phyloP scores from a whole-genome alignment of 2,797 vertebrate species.

The Lophotriccus pileatus region DNA sequence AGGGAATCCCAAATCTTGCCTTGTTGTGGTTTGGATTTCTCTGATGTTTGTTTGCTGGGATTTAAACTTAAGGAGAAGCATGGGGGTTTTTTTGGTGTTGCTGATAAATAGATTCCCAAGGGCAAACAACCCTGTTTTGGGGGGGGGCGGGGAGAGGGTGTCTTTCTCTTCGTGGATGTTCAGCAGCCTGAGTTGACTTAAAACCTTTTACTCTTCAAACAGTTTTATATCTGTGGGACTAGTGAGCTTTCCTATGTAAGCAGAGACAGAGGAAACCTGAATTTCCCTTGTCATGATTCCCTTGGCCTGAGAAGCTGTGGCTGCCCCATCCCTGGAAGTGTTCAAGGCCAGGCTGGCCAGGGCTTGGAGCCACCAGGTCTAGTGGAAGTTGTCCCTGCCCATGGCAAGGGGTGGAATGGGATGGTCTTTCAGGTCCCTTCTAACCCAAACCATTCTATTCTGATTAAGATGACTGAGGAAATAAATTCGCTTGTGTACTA shows the following conservation, averaged over 20 bases:
- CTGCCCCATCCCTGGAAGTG: background rate
- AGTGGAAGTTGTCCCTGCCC: background rate
- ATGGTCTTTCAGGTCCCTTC: background rate
- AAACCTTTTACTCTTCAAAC: background rate
- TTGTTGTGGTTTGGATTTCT: background rate
- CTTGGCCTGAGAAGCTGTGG: background rate
- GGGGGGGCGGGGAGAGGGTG: too few relatives aligned
- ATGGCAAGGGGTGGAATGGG: background rate
- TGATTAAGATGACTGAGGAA: background rate
- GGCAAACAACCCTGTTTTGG: background rate
- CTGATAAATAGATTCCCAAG: background rate
- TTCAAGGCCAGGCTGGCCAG: fast-evolving
- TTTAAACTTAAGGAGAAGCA: background rate
- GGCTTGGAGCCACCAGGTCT: background rate
- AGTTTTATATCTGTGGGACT: background rate
- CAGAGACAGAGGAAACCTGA: background rate
- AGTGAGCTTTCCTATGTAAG: background rate
- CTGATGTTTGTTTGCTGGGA: background rate
- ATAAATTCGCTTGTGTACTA: background rate
- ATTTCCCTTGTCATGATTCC: background rate
- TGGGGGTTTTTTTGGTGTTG: background rate
- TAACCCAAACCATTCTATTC: background rate
- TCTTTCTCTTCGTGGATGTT: background rate
- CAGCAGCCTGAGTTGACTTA: background rate
- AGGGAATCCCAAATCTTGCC: background rate